phyloP scores from a whole-genome alignment of 2,888 invertebrate species.

The Drosophila mayaguana region DNA sequence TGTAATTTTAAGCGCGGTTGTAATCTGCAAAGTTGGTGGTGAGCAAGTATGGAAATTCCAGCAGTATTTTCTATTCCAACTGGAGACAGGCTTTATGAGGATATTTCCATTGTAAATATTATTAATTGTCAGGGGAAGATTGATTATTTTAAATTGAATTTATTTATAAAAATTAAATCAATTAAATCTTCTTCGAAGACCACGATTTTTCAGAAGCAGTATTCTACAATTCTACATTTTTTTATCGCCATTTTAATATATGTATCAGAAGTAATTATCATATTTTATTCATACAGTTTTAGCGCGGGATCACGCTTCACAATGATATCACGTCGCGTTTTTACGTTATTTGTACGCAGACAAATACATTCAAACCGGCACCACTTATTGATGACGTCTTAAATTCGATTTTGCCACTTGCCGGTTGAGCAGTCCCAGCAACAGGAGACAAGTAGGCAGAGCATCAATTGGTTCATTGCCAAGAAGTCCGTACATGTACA shows the following conservation, averaged over 20 bases:
- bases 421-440: too few relatives aligned
- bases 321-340: constrained; percentile 98
- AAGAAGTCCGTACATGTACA: too few relatives aligned
- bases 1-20: background rate
- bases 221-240: background rate
- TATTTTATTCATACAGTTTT: constrained; percentile 89
- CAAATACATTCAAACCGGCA: constrained; percentile 89
- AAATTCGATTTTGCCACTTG: constrained; percentile 99
- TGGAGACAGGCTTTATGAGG: background rate
- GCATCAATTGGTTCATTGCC: too few relatives aligned
- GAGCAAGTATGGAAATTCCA: background rate
- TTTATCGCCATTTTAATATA: too few relatives aligned
- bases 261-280: background rate
- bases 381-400: constrained; percentile 92
- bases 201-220: background rate
- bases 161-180: background rate
- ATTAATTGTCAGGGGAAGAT: too few relatives aligned
- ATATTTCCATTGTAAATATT: too few relatives aligned
- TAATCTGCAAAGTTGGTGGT: background rate
- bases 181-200: background rate
- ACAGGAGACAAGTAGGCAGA: too few relatives aligned
- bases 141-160: too few relatives aligned
- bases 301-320: constrained; percentile 99
- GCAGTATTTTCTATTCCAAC: background rate
- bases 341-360: constrained; percentile 95